These are phyloP conservation scores for Nowickia ferox DNA, from an alignment of 2,888 invertebrate genomes.

Conservation along the genomic window DNA sequence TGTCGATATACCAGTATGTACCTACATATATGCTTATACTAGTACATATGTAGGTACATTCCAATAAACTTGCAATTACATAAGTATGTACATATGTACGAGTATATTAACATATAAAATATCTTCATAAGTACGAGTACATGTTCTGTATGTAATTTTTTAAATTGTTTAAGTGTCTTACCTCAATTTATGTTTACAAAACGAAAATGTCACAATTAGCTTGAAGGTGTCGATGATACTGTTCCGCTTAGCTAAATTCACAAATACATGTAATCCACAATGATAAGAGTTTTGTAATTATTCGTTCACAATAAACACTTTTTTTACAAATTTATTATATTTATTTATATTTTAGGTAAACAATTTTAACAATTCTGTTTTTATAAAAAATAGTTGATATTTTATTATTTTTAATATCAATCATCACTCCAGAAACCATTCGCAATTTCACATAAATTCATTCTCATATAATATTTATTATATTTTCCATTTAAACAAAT, in stretches of 20 bases:
- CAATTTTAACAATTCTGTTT: slow-evolving; percentile 50
- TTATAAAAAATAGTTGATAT: slow-evolving; percentile 28
- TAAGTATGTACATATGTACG: background rate
- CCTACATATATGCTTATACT: background rate
- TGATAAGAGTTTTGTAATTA: background rate
- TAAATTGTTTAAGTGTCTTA: slow-evolving; percentile 26
- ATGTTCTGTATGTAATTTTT: background rate
- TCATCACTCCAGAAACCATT: slow-evolving; percentile 45
- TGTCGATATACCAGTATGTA: too few relatives aligned
- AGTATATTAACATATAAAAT: background rate
- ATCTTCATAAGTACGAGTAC: background rate
- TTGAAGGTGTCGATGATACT: slow-evolving; percentile 19
- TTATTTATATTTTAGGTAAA: slow-evolving; percentile 40
- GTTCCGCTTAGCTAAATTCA: slow-evolving; percentile 10
- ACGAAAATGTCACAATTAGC: slow-evolving; percentile 15
- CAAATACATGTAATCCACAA: slow-evolving; percentile 53
- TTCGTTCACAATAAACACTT: slow-evolving; percentile 28
- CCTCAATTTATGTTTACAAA: slow-evolving; percentile 33
- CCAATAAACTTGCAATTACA: background rate
- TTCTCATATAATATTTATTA: background rate
- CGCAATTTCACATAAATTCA: slow-evolving; percentile 25
- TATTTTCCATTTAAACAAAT: background rate
- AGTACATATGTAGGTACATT: background rate
- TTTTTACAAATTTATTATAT: slow-evolving; percentile 9
- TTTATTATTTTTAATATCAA: slow-evolving; percentile 26